Evolutionary conservation across 2,113 vertebrate genomes (phyloP).

Genomic region (Campylomormyrus tamandua): DNA sequence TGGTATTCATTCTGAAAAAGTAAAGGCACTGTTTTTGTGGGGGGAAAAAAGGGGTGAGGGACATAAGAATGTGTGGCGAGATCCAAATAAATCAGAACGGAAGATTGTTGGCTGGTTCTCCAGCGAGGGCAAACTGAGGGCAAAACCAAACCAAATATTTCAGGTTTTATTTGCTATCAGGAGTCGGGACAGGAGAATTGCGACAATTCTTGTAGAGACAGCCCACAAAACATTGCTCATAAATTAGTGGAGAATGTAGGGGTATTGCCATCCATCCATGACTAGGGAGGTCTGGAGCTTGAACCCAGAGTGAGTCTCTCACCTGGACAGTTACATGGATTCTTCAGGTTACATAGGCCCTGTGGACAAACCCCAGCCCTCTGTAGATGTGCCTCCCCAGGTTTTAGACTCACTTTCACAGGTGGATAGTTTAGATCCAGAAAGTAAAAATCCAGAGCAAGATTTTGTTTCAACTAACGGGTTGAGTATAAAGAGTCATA

Average conservation of each 20-base stretch:
- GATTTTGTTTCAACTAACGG: background rate
- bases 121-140: background rate
- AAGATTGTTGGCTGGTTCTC: background rate
- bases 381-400: background rate
- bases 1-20: background rate
- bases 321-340: background rate
- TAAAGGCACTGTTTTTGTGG: background rate
- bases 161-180: background rate
- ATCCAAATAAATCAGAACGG: background rate
- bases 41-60: background rate
- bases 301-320: background rate
- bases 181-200: background rate
- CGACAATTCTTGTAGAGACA: background rate
- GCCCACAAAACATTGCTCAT: background rate
- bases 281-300: background rate
- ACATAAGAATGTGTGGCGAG: background rate
- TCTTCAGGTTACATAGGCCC: background rate
- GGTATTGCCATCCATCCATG: background rate
- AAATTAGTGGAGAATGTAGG: background rate
- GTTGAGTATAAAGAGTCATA: background rate
- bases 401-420: background rate
- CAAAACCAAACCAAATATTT: background rate
- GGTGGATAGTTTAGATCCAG: background rate
- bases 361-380: background rate
- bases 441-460: background rate